Evolutionary conservation across 2,113 vertebrate genomes (phyloP).

Genomic region (Nesoenas mayeri): DNA sequence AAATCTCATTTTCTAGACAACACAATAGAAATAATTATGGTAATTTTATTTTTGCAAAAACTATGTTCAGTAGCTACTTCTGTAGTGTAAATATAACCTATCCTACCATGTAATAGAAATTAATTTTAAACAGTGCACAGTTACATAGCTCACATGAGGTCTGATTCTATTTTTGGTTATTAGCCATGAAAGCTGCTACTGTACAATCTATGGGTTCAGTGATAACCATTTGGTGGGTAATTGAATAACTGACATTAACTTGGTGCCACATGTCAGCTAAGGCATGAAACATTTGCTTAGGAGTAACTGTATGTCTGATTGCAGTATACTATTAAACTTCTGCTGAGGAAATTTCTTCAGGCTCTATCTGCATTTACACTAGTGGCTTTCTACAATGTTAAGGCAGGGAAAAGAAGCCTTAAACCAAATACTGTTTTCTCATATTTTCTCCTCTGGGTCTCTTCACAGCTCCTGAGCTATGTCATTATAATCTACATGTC

Average conservation of each 20-base stretch:
- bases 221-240: not conserved
- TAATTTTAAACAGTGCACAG: not conserved
- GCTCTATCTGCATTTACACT: not conserved
- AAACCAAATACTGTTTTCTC: not conserved
- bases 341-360: not conserved
- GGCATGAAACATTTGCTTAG: not conserved
- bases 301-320: not conserved
- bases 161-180: constrained; percentile 15
- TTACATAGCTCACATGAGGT: not conserved
- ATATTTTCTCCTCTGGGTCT: not conserved
- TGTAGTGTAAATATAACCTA: not conserved
- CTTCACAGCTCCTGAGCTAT: not conserved
- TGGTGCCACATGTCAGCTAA: not conserved
- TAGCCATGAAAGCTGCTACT: constrained; percentile 7
- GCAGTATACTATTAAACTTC: not conserved
- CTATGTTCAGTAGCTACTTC: not conserved
- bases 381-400: not conserved
- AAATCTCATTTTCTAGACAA: not conserved
- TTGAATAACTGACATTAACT: not conserved
- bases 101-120: not conserved
- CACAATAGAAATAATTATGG: not conserved
- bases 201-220: not conserved
- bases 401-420: not conserved
- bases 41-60: not conserved
- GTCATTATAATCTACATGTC: not conserved